Evolutionary conservation across 1,140 invertebrate species (phyloP).

Genomic region (Ceratina japonica): DNA sequence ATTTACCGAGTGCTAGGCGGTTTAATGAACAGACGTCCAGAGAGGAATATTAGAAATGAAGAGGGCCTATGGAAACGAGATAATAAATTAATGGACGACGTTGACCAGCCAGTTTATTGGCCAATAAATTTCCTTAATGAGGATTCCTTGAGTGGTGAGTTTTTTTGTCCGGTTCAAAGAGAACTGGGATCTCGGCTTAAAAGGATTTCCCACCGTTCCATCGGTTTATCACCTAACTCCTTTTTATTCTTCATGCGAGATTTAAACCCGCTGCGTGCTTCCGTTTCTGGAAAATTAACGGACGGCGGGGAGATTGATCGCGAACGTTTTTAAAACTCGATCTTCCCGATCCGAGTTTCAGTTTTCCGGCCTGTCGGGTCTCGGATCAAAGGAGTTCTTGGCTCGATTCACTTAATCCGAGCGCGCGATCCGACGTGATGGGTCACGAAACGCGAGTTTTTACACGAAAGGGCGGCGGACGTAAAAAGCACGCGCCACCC

Average conservation of each 20-base stretch:
- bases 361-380: constrained; percentile 14
- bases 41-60: not conserved
- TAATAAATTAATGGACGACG: constrained; percentile 7
- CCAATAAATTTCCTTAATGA: not conserved
- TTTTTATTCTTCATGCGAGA: too few relatives aligned
- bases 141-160: not conserved
- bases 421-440: constrained; percentile 5
- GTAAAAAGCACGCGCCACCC: not conserved
- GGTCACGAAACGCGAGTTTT: constrained; percentile 35
- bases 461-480: not conserved
- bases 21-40: constrained; percentile 7
- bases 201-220: not conserved
- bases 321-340: constrained; percentile 7
- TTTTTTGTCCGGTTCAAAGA: not conserved
- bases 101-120: not conserved
- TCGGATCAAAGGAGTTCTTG: constrained; percentile 29
- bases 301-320: constrained; percentile 19
- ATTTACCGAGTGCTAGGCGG: not conserved
- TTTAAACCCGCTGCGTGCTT: not conserved
- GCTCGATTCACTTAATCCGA: not conserved
- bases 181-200: not conserved
- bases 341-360: constrained; percentile 14
- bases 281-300: not conserved
- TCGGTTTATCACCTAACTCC: too few relatives aligned
- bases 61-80: not conserved